Base-by-base conservation (phyloP, 2,113 vertebrate species). In the Panurus biarmicus region DNA sequence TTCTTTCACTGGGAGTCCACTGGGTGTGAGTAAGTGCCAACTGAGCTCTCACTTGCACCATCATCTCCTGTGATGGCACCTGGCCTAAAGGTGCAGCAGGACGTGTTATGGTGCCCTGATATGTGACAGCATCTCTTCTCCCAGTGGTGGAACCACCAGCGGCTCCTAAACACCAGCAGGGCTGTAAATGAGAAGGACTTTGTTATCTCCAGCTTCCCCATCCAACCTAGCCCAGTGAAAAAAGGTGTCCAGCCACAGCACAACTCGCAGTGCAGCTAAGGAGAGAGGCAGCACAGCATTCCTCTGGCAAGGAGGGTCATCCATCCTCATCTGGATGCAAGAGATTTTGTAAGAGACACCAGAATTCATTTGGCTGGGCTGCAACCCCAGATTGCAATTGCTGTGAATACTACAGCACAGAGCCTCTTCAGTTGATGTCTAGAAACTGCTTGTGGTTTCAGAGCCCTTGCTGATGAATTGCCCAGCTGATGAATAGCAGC, bases 401-500 rank as follows among this genome's bases (percentile, higher is more conserved):
- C 80, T 75, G 48, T 35, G 80, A 61, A 69, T 23, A 22, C 53
- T 67, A 56, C 31, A 26, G 71, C 72, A 51, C 47, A 77, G 84
- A 85, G 50, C 20, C 80, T 92, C 79, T 51, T 71, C 26, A 20
- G 48, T 0, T 48, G 66, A 67, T 24, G 36, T 11, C 70, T 65
- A 42, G 54, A 73, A 94, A 47, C 45, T n/a, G 40, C 78, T 79
- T 35, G 54, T 61, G 84, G 77, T 79, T 87, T 85, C 77, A 42
- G 80, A 92, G 77, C 77, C 54, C 74, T 73, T 24, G 84, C 62
- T 91, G 93, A 91, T 73, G 89, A 90, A 91, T 76, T 76, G 81
- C 75, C 53, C 87, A 89, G n/a, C n/a, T n/a, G n/a, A n/a, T n/a
- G n/a, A n/a, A n/a, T n/a, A n/a, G 93, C 84, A 94, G 81, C 91